Conservation (phyloP, 1,140 invertebrate genomes). For the Temnothorax curvispinosus region DNA sequence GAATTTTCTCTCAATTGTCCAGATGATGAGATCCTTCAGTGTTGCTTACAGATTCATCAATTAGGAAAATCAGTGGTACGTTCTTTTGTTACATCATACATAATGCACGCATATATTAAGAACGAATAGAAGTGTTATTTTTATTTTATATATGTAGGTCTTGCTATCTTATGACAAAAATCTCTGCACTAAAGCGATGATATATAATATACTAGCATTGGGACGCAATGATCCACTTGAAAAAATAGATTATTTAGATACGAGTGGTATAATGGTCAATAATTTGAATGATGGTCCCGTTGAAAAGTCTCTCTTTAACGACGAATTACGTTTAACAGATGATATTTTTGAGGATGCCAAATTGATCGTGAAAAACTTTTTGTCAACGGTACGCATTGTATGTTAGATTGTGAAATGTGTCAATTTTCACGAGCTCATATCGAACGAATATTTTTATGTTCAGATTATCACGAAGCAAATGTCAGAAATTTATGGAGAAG, state of each 20-base stretch:
- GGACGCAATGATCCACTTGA: constrained; percentile 78
- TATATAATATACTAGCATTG: constrained; percentile 78
- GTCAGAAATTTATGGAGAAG: constrained; percentile 77
- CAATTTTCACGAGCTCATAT: not conserved
- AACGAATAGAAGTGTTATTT: not conserved
- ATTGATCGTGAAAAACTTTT: constrained; percentile 72
- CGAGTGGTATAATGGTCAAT: constrained; percentile 19
- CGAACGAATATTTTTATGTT: constrained; percentile 35
- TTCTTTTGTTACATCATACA: not conserved
- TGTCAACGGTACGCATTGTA: constrained; percentile 72
- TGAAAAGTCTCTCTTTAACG: constrained; percentile 12
- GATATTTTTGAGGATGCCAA: constrained; percentile 78
- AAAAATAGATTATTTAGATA: constrained; percentile 76
- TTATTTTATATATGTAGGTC: constrained; percentile 71
- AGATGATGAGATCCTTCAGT: constrained; percentile 84
- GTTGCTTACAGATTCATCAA: constrained; percentile 80
- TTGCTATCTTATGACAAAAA: constrained; percentile 83
- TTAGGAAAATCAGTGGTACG: constrained; percentile 75
- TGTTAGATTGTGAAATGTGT: not conserved
- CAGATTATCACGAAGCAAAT: constrained; percentile 82
- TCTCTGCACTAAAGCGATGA: constrained; percentile 83
- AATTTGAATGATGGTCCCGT: constrained; percentile 16
- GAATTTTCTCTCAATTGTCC: constrained; percentile 78
- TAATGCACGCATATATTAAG: not conserved
- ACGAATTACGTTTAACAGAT: constrained; percentile 73